phyloP scores from a whole-genome alignment of 2,888 invertebrate genomes.

The Formica aserva region DNA sequence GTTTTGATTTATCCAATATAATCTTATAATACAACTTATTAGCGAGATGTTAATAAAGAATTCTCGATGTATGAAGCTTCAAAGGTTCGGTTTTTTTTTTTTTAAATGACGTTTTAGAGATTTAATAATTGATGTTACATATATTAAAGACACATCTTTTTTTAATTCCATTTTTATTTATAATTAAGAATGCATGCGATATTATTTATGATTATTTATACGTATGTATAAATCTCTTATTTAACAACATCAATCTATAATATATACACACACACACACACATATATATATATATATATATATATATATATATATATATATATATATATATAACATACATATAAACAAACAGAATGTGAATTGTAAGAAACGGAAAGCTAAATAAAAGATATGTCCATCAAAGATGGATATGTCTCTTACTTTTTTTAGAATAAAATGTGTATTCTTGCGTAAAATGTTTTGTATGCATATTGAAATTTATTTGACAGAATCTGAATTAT shows the following conservation, averaged over 20 bases:
- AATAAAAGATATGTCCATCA: not conserved
- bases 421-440: not conserved
- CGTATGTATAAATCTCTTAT: constrained; percentile 63
- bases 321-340: not conserved
- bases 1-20: constrained; percentile 50
- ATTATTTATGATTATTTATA: not conserved
- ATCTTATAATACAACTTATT: constrained; percentile 37
- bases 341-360: not conserved
- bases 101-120: not conserved
- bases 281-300: not conserved
- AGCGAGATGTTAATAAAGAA: not conserved
- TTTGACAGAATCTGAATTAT: not conserved
- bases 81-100: not conserved
- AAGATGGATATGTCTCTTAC: not conserved
- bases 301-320: constrained; percentile 20
- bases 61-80: not conserved
- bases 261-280: no score
- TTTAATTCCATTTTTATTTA: constrained; percentile 15
- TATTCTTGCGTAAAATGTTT: not conserved
- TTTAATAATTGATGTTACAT: constrained; percentile 16
- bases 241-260: constrained; percentile 73
- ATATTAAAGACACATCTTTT: not conserved
- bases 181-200: not conserved
- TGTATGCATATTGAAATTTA: not conserved
- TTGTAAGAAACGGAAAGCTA: not conserved